Conservation (phyloP, 2,113 vertebrate genomes). For the Oncorhynchus tshawytscha region DNA sequence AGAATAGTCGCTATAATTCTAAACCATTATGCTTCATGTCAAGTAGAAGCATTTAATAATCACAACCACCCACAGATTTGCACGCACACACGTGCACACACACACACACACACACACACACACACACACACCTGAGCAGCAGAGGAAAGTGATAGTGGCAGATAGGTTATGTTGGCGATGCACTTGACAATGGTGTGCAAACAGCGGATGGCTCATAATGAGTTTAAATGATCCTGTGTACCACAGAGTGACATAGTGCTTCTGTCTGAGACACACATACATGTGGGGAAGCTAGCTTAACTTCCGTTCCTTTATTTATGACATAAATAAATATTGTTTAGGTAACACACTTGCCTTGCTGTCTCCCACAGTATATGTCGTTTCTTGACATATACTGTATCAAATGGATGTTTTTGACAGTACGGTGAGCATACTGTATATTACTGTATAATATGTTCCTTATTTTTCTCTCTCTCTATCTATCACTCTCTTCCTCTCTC, state of each 20-base stretch:
- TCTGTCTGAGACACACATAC: not conserved
- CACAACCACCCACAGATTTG: not conserved
- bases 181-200: conserved; percentile 37
- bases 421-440: no score
- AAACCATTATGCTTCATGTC: no score
- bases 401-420: no score
- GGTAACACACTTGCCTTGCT: conserved; percentile 23
- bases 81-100: not conserved
- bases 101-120: not conserved
- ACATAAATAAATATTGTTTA: not conserved
- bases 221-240: conserved; percentile 24
- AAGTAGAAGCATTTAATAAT: no score
- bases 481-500: no score
- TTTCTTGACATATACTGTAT: no score
- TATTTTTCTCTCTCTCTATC: no score
- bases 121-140: not conserved
- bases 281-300: no score
- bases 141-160: conserved; percentile 4
- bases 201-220: conserved; percentile 40
- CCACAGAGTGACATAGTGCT: not conserved
- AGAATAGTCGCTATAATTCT: no score
- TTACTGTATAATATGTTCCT: no score
- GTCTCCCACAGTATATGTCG: not conserved
- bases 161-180: conserved; percentile 46
- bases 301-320: not conserved